Evolutionary conservation across 2,797 vertebrate species (phyloP), one percentile per base, ranked within the genome.

Genomic region (Cossypha heuglini): DNA sequence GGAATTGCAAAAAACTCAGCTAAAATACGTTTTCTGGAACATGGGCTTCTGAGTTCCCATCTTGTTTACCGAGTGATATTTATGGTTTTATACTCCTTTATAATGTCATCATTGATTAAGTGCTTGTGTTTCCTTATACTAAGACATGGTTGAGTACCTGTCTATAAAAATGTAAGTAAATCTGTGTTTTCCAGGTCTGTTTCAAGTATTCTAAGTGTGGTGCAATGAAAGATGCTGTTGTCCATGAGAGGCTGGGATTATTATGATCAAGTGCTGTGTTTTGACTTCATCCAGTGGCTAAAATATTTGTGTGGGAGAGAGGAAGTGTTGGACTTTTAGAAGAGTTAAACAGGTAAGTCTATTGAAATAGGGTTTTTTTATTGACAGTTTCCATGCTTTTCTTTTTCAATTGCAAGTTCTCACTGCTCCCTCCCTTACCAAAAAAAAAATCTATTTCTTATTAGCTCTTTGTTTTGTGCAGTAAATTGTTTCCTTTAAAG

Each of bases 261-360:
- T 96, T 96, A 96, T 97, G 96, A 97, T 97, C 94, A 94, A 90
- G 91, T 95, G 80, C 62, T 94, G 82, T 86, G 87, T 96, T 96
- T 97, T 97, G 97, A 95, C 86, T 97, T 97, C 94, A 97, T 33
- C n/a, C 89, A 96, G 92, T 82, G 97, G 94, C 79, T 97, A 88
- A 96, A 89, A 97, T 31, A 75, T 94, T 97, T 97, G 45, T 52
- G 67, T 81, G 42, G 38, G 95, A 95, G 93, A 96, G 92, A 67
- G 57, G 80, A 97, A 93, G 78, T 43, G 63, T 10, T 93, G 95
- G 80, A 97, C 54, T 96, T 97, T 93, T 97, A 95, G 97, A 96
- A 96, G 29, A 38, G 86, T 94, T 90, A 83, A 97, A 90, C 90
- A 96, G 97, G 98, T 98, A 98, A 96, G 97, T 48, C 54, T 81